Evolutionary conservation across 2,797 vertebrate species (phyloP).

Genomic region (Tamandua tetradactyla): DNA sequence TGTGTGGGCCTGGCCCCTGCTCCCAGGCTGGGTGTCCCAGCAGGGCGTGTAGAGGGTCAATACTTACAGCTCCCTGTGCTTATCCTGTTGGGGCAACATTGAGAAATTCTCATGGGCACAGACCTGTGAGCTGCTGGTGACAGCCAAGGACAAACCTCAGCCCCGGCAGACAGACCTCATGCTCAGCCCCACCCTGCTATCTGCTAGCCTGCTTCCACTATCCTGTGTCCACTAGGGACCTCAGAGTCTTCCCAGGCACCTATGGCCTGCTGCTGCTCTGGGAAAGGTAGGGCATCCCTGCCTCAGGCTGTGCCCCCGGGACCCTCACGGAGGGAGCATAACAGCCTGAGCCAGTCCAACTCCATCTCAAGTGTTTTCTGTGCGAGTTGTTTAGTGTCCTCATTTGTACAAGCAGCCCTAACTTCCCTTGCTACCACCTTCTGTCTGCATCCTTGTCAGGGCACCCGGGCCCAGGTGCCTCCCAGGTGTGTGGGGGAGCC

Average conservation of each 20-base stretch:
- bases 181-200: too few relatives aligned
- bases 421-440: too few relatives aligned
- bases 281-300: background rate
- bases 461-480: background rate
- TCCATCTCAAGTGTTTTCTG: background rate
- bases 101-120: background rate
- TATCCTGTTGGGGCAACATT: background rate
- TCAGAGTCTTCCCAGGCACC: background rate
- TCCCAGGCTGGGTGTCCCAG: background rate
- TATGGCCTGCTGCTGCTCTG: background rate
- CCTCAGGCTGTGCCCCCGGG: background rate
- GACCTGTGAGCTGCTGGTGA: background rate
- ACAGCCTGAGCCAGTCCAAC: background rate
- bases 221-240: background rate
- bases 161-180: background rate
- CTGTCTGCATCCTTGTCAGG: background rate
- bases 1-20: too few relatives aligned
- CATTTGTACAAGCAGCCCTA: background rate
- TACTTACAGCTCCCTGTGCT: rapidly evolving
- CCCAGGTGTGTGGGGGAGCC: background rate
- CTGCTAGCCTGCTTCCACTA: too few relatives aligned
- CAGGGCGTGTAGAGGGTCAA: background rate
- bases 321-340: background rate
- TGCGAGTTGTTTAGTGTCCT: background rate
- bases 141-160: background rate